A percentile compares a stretch with the other conserved stretches of the same genome.
These are phyloP conservation scores for Megaceryle maxima DNA, from an alignment of 2,113 vertebrate genomes.

Conservation along the genomic window DNA sequence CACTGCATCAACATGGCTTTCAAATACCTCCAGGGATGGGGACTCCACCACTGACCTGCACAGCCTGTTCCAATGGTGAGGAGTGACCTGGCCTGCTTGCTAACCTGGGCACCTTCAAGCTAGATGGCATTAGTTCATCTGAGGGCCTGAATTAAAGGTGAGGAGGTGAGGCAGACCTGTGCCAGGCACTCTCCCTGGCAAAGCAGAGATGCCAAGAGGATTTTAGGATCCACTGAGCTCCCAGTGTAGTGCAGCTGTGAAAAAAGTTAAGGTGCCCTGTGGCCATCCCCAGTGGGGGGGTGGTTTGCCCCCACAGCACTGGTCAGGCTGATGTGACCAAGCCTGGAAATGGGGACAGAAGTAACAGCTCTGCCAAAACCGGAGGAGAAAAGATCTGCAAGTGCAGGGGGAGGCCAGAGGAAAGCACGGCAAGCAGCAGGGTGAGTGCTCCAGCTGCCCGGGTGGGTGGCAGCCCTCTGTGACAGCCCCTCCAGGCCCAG, in stretches of 20 bases:
- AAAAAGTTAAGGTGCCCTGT: background rate
- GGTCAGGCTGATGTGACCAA: background rate
- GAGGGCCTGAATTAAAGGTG: background rate
- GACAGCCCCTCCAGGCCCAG: background rate
- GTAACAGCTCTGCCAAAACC: background rate
- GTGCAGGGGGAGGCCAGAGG: rapidly evolving
- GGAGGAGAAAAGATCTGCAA: background rate
- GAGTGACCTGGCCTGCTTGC: background rate
- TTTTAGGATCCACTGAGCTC: background rate
- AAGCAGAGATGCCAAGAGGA: background rate
- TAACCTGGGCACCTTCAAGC: background rate
- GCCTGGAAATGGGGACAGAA: background rate
- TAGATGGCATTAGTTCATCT: background rate
- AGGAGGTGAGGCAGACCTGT: background rate
- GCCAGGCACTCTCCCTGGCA: background rate
- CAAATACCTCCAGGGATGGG: background rate
- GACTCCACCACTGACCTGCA: background rate
- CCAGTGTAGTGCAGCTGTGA: background rate
- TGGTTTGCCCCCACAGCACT: rapidly evolving
- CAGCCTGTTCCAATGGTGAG: background rate
- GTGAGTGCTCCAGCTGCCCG: background rate
- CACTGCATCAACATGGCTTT: too few species aligned
- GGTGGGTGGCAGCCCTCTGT: background rate
- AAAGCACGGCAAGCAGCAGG: background rate
- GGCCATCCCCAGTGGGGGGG: background rate